These are phyloP conservation scores for Wasmannia auropunctata DNA, from an alignment of 1,140 invertebrate species.

Conservation along the genomic window DNA sequence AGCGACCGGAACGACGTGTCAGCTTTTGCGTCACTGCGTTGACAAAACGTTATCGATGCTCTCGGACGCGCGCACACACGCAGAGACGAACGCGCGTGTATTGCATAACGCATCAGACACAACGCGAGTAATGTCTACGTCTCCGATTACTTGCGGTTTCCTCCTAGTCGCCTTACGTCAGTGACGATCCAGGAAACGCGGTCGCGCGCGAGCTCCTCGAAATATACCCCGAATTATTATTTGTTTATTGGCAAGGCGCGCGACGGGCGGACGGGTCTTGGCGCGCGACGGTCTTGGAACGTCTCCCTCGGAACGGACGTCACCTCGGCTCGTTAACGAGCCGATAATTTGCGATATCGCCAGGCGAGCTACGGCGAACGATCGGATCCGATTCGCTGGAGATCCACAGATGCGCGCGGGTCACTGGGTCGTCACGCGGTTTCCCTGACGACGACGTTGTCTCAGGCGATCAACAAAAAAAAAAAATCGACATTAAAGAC, in stretches of 20 bases:
- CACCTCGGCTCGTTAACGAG: not conserved
- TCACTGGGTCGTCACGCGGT: constrained; percentile 52
- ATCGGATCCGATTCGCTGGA: constrained; percentile 30
- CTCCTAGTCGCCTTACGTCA: constrained; percentile 6
- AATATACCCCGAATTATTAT: constrained; percentile 47
- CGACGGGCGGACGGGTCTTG: not conserved
- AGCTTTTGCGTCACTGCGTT: not conserved
- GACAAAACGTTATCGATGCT: constrained; percentile 4
- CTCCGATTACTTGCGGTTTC: constrained; percentile 25
- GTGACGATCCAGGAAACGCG: constrained; percentile 33
- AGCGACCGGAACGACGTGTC: not conserved
- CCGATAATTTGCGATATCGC: constrained; percentile 2
- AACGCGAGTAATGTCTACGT: not conserved
- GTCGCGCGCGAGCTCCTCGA: constrained; percentile 33
- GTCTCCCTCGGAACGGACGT: not conserved
- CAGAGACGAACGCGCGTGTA: no score
- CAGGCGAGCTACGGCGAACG: not conserved
- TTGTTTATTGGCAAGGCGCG: constrained; percentile 49
- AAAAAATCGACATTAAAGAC: constrained; percentile 53
- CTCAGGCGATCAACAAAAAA: constrained; percentile 40
- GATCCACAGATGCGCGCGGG: constrained; percentile 30
- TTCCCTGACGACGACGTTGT: constrained; percentile 30
- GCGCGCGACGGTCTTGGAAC: not conserved
- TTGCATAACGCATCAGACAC: constrained; percentile 20
- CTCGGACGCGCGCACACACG: not conserved